phyloP scores from a whole-genome alignment of 2,113 vertebrate species.

The Sisor rabdophorus region DNA sequence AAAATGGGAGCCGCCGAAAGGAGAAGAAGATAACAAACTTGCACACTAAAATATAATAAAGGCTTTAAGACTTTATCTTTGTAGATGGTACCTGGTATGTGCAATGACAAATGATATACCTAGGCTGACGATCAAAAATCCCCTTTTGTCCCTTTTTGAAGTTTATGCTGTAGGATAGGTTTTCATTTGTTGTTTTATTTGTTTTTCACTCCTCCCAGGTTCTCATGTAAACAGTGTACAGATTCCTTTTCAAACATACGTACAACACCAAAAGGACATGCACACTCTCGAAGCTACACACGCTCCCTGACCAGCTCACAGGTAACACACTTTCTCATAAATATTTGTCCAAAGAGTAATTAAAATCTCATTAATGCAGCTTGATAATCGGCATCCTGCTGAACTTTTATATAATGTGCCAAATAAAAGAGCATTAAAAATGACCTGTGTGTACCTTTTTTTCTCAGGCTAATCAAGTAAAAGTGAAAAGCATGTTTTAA shows the following conservation, averaged over 20 bases:
- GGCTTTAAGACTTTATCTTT: background rate
- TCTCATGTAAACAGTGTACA: conserved; percentile 81
- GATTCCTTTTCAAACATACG: conserved; percentile 83
- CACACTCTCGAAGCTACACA: conserved; percentile 85
- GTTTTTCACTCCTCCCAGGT: conserved; percentile 59
- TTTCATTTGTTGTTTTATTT: background rate
- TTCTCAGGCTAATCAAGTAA: conserved; percentile 6
- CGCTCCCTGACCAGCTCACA: conserved; percentile 94
- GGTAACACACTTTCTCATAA: conserved; percentile 65
- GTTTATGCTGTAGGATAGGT: background rate
- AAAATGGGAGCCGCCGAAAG: too few relatives aligned
- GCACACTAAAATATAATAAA: too few relatives aligned
- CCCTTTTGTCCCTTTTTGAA: background rate
- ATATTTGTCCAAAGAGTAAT: conserved; percentile 1
- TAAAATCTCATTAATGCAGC: conserved; percentile 26
- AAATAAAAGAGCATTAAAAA: conserved; percentile 30
- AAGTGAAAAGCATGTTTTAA: conserved; percentile 5
- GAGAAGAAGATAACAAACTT: too few relatives aligned
- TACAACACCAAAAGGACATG: conserved; percentile 84
- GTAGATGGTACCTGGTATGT: background rate
- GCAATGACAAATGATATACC: background rate
- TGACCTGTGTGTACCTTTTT: conserved; percentile 12
- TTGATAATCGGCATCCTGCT: conserved; percentile 20
- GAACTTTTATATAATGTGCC: conserved; percentile 15
- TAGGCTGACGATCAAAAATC: background rate